Evolutionary conservation across 2,797 vertebrate genomes (phyloP).

Genomic region (Oreochromis mossambicus): DNA sequence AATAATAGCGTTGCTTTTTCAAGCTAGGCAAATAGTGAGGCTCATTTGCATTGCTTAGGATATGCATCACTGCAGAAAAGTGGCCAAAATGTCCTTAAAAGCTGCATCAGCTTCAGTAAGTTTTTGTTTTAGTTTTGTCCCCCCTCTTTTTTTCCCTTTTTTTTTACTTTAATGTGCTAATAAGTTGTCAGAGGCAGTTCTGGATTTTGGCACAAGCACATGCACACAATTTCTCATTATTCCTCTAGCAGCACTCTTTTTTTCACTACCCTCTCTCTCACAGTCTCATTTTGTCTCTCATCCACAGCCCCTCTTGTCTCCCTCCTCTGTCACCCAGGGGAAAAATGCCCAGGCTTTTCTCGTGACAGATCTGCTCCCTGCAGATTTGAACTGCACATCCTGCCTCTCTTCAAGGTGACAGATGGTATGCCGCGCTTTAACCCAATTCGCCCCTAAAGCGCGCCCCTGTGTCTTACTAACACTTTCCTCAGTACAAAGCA

Average conservation of each 20-base stretch:
- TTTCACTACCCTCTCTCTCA: background rate
- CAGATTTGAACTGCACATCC: slow-evolving; percentile 45
- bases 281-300: slow-evolving; percentile 21
- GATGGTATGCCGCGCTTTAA: slow-evolving; percentile 24
- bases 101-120: slow-evolving; percentile 22
- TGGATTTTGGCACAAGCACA: slow-evolving; percentile 32
- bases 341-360: slow-evolving; percentile 43
- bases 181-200: slow-evolving; percentile 45
- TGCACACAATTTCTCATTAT: slow-evolving; percentile 36
- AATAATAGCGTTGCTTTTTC: slow-evolving; percentile 76
- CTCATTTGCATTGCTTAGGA: slow-evolving; percentile 71
- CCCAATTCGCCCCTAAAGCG: slow-evolving; percentile 39
- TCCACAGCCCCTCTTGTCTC: background rate
- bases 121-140: slow-evolving; percentile 23
- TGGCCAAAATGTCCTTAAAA: slow-evolving; percentile 62
- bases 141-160: background rate
- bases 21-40: slow-evolving; percentile 70
- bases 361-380: slow-evolving; percentile 57
- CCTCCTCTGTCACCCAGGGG: slow-evolving; percentile 25
- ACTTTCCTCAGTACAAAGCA: slow-evolving; percentile 38
- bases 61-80: slow-evolving; percentile 41
- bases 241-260: slow-evolving; percentile 33
- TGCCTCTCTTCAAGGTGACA: slow-evolving; percentile 59
- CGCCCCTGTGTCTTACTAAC: slow-evolving; percentile 19
- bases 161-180: slow-evolving; percentile 61